Evolutionary conservation across 1,140 invertebrate genomes (phyloP), one percentile per base, ranked within the genome.

Genomic region (Drosophila trapezifrons): DNA sequence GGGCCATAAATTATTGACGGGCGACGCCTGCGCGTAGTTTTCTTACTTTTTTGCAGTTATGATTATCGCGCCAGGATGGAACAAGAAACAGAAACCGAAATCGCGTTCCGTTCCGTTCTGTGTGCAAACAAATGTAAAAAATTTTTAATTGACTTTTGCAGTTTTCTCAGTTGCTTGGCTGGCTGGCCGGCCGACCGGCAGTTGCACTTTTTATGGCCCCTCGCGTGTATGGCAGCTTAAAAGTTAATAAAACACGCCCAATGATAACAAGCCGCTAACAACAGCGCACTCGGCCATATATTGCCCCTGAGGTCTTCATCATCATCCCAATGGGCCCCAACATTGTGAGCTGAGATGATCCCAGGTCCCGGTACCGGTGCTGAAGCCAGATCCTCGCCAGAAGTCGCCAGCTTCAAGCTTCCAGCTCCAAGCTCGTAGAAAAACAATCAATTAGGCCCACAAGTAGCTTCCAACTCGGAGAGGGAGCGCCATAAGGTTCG

Each of bases 111-210:
- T 64, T 69, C 62, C 47, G 54, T 46, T 64, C 29, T 66, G 49
- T 86, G 84, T 89, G 85, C 84, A 89, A 89, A 89, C 84, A 89
- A 89, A 89, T 89, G 84, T 84, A 89, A 89, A 89, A 89, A 90
- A 89, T 83, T 89, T 89, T 89, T 89, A 89, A 89, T 89, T 89
- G 84, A 89, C 84, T 89, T 87, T 89, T 89, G 84, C 80, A 89
- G 81, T 87, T 67, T 67, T 45, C 18, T 45, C 18, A 43, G 59
- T 65, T 66, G 17, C 27, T 70, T 51, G 62, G 77, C 22, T 10
- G 6, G 9, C 32, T 22, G 32, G 10, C 78, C 80, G 62, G 56
- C 10, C 76, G 63, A 58, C 78, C 80, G 71, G 60, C 81, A 89
- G 84, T 84, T 89, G 84, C 84, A 89, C 85, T 89, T 86, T 84